Evolutionary conservation across 2,797 vertebrate species (phyloP).

Genomic region (Myripristis jacobus): DNA sequence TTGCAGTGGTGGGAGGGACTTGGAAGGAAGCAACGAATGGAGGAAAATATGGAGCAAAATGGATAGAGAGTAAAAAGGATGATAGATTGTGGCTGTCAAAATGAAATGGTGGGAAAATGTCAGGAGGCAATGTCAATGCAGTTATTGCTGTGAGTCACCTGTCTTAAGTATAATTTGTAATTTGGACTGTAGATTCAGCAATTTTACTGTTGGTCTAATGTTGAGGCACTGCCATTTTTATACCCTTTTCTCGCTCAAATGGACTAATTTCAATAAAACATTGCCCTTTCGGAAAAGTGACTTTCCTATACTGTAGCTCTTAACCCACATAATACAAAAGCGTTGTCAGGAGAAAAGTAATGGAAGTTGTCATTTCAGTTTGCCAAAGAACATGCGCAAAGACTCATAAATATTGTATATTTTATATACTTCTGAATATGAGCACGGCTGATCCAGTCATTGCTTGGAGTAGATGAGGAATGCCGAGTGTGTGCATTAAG

Average conservation of each 20-base stretch:
- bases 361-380: not conserved
- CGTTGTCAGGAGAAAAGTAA: not conserved
- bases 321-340: not conserved
- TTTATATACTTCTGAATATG: not conserved
- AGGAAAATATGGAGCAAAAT: constrained; percentile 10
- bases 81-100: constrained; percentile 68
- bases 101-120: constrained; percentile 73
- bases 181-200: constrained; percentile 56
- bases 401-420: constrained; percentile 2
- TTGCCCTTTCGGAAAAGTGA: constrained; percentile 52
- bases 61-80: constrained; percentile 37
- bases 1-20: constrained; percentile 50
- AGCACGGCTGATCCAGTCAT: no score
- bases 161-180: constrained; percentile 70
- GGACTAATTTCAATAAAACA: constrained; percentile 63
- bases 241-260: constrained; percentile 51
- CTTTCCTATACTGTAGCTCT: constrained; percentile 2
- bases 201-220: constrained; percentile 67
- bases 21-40: constrained; percentile 40
- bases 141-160: constrained; percentile 73
- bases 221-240: constrained; percentile 49
- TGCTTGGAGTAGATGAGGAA: no score
- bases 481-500: not conserved
- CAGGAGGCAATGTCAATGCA: constrained; percentile 55
- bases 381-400: constrained; percentile 13